These are phyloP conservation scores for Glaucidium brasilianum DNA, from an alignment of 2,113 vertebrate genomes.

Conservation along the genomic window DNA sequence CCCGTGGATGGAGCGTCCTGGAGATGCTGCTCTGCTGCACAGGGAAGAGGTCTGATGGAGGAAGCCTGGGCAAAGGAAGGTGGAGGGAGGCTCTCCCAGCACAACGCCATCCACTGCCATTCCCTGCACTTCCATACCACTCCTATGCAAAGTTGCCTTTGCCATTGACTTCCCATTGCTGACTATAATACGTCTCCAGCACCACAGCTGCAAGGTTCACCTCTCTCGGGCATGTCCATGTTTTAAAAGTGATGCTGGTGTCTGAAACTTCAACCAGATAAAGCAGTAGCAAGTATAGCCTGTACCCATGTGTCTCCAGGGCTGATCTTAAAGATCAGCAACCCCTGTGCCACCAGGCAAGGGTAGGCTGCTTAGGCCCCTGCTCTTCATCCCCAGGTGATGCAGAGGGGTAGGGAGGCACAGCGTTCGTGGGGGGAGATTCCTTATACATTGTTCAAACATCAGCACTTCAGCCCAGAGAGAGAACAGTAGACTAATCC, in stretches of 20 bases:
- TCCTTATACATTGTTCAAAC: neutral
- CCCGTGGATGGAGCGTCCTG: neutral
- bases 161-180: rapidly evolving
- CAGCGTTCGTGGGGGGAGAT: neutral
- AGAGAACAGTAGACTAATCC: neutral
- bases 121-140: neutral
- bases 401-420: neutral
- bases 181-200: rapidly evolving
- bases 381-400: neutral
- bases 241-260: neutral
- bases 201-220: neutral
- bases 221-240: rapidly evolving
- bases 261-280: neutral
- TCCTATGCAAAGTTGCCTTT: neutral
- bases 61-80: neutral
- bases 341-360: rapidly evolving
- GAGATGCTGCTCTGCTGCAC: rapidly evolving
- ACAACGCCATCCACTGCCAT: rapidly evolving
- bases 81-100: neutral
- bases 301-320: neutral
- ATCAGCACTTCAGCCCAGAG: neutral
- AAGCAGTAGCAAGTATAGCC: neutral
- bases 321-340: neutral
- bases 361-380: neutral
- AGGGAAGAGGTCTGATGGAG: rapidly evolving